phyloP scores from a whole-genome alignment of 2,888 invertebrate species.

The Oxycera nigricornis region DNA sequence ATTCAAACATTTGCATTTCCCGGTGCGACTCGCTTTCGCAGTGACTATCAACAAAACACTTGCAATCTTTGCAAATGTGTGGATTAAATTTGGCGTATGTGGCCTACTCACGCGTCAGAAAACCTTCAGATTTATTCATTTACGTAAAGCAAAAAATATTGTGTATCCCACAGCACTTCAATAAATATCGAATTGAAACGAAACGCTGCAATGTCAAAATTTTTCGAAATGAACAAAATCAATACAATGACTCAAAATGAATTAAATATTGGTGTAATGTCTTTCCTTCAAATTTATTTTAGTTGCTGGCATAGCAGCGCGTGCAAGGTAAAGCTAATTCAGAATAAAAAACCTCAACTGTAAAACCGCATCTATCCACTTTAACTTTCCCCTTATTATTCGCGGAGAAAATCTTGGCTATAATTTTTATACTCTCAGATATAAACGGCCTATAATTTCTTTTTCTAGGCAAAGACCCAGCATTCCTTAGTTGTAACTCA shows the following conservation, averaged over 20 bases:
- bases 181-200: no score
- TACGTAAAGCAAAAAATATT: not conserved
- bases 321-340: not conserved
- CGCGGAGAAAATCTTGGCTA: no score
- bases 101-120: no score
- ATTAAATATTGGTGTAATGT: not conserved
- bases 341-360: no score
- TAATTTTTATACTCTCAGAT: no score
- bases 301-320: not conserved
- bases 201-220: no score
- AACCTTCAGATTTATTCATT: not conserved
- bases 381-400: no score
- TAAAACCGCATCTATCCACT: no score
- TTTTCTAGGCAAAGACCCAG: no score
- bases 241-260: slow-evolving; percentile 5
- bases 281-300: no score
- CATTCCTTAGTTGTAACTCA: no score
- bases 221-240: not conserved
- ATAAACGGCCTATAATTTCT: no score
- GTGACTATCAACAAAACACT: slow-evolving; percentile 54
- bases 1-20: slow-evolving; percentile 52
- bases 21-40: slow-evolving; percentile 52
- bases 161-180: not conserved
- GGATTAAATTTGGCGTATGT: slow-evolving; percentile 52
- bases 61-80: slow-evolving; percentile 52